phyloP scores from a whole-genome alignment of 1,140 invertebrate species.

The Aphelenchoides besseyi region DNA sequence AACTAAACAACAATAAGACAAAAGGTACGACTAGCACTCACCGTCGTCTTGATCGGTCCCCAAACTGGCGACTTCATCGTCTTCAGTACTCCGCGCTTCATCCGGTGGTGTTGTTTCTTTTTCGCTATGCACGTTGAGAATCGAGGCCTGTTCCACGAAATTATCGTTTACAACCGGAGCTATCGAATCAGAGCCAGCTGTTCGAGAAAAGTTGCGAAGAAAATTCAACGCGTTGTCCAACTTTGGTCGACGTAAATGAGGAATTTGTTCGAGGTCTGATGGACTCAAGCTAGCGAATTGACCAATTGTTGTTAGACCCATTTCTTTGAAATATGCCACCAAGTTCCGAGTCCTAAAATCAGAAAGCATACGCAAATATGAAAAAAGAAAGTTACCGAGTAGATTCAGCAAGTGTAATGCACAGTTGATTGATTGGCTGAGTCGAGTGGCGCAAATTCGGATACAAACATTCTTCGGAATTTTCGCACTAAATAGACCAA shows the following conservation, averaged over 20 bases:
- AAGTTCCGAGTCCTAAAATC: not conserved
- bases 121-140: no score
- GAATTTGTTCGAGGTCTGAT: not conserved
- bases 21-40: no score
- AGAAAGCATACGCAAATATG: not conserved
- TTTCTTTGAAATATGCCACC: not conserved
- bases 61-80: no score
- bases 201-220: not conserved
- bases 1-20: no score
- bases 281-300: not conserved
- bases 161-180: no score
- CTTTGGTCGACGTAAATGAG: not conserved
- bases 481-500: no score
- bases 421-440: not conserved
- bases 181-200: no score
- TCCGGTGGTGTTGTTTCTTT: no score
- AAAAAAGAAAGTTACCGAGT: conserved; percentile 5
- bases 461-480: not conserved
- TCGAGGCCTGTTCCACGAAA: no score
- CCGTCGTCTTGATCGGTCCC: no score
- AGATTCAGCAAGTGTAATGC: not conserved
- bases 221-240: not conserved
- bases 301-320: not conserved
- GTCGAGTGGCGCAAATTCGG: not conserved
- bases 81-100: no score